Evolutionary conservation across 2,113 vertebrate genomes (phyloP).

Genomic region (Silurus asotus): DNA sequence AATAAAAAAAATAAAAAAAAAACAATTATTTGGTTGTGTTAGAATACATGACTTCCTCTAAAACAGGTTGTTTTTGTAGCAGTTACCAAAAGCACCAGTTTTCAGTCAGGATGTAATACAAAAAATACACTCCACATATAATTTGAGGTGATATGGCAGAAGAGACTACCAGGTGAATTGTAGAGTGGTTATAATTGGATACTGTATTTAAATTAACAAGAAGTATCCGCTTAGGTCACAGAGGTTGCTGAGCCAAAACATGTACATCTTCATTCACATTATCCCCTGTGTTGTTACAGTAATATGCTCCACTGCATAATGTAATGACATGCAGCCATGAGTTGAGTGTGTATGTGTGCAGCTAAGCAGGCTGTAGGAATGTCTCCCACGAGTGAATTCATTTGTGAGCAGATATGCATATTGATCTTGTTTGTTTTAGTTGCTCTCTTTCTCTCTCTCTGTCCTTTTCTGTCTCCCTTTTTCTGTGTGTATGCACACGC

Average conservation of each 20-base stretch:
- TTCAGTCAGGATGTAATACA: not conserved
- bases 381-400: conserved; percentile 35
- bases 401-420: conserved; percentile 41
- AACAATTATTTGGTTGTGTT: not conserved
- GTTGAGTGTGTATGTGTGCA: conserved; percentile 29
- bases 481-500: not conserved
- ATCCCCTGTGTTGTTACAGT: conserved; percentile 46
- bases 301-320: conserved; percentile 55
- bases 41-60: conserved; percentile 15
- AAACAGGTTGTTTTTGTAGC: conserved; percentile 35
- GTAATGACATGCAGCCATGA: conserved; percentile 57
- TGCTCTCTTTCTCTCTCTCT: not conserved
- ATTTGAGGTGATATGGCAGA: not conserved
- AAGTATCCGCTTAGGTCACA: not conserved
- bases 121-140: not conserved
- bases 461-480: not conserved
- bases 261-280: conserved; percentile 35
- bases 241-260: not conserved
- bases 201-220: not conserved
- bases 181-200: not conserved
- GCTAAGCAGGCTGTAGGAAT: conserved; percentile 25
- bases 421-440: not conserved
- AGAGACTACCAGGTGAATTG: not conserved
- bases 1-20: conserved; percentile 22
- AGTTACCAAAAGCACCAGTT: not conserved